Conservation (phyloP, 2,888 invertebrate genomes). For the Aplocera efformata region DNA sequence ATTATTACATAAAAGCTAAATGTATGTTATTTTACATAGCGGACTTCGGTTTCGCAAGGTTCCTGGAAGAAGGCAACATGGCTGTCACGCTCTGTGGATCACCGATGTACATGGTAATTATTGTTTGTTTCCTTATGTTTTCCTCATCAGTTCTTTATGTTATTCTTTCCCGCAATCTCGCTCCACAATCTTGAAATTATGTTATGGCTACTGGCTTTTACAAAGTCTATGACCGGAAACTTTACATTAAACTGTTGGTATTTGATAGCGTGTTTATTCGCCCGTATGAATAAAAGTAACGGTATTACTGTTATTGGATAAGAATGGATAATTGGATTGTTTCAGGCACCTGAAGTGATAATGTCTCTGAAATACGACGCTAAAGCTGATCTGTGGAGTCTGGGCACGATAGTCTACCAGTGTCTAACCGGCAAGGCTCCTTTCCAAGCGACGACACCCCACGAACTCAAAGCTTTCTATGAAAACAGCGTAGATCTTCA, state of each 20-base stretch:
- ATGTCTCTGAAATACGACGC: slow-evolving; percentile 99
- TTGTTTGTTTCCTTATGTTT: slow-evolving; percentile 13
- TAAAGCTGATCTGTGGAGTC: slow-evolving; percentile 99
- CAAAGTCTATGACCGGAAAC: slow-evolving; percentile 16
- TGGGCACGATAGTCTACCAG: slow-evolving; percentile 99
- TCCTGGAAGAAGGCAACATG: slow-evolving; percentile 99
- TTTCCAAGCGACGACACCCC: slow-evolving; percentile 98
- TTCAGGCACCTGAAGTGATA: slow-evolving; percentile 97
- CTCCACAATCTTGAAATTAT: slow-evolving; percentile 11
- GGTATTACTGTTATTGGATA: not conserved
- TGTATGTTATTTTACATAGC: slow-evolving; percentile 79
- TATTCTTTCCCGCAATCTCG: slow-evolving; percentile 11
- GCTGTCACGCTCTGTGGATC: slow-evolving; percentile 99
- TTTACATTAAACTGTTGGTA: slow-evolving; percentile 12
- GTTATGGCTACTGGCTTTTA: slow-evolving; percentile 10
- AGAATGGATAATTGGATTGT: not conserved
- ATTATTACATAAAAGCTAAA: no score
- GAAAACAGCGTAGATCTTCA: slow-evolving; percentile 95
- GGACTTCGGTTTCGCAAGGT: slow-evolving; percentile 99
- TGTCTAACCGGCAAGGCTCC: slow-evolving; percentile 99
- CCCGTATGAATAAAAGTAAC: slow-evolving; percentile 7
- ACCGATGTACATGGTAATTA: slow-evolving; percentile 98
- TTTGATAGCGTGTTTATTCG: slow-evolving; percentile 15
- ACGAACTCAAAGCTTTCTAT: slow-evolving; percentile 97
- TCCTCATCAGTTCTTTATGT: slow-evolving; percentile 1